Evolutionary conservation across 1,140 invertebrate genomes (phyloP).

Genomic region (Plutomurus gul): DNA sequence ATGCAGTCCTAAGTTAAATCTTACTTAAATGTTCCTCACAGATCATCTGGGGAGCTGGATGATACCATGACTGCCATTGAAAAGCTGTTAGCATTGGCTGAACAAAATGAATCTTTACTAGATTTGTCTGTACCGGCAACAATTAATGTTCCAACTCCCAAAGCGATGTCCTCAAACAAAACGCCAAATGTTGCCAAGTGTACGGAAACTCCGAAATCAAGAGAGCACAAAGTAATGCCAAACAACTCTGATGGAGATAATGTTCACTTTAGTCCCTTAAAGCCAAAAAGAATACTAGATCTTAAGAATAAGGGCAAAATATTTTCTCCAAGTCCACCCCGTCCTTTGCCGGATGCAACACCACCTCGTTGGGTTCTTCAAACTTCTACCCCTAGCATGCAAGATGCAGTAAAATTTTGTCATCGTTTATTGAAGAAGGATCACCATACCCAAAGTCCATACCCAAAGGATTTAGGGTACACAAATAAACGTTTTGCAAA

Average conservation of each 20-base stretch:
- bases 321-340: conserved; percentile 27
- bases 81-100: conserved; percentile 20
- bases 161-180: background rate
- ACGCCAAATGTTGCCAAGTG: background rate
- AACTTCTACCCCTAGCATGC: background rate
- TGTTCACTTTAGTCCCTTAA: background rate
- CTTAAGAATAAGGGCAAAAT: background rate
- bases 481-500: background rate
- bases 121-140: too few species aligned
- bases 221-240: background rate
- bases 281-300: background rate
- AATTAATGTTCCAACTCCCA: background rate
- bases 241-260: background rate
- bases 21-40: background rate
- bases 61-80: conserved; percentile 38
- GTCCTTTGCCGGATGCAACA: background rate
- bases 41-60: conserved; percentile 6
- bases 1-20: background rate
- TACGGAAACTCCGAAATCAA: background rate
- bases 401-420: background rate
- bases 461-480: background rate
- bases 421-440: background rate
- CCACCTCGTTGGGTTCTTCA: background rate
- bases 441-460: too few species aligned
- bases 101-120: conserved; percentile 9